phyloP scores from a whole-genome alignment of 2,797 vertebrate genomes.

The Phalloptychus januarius region DNA sequence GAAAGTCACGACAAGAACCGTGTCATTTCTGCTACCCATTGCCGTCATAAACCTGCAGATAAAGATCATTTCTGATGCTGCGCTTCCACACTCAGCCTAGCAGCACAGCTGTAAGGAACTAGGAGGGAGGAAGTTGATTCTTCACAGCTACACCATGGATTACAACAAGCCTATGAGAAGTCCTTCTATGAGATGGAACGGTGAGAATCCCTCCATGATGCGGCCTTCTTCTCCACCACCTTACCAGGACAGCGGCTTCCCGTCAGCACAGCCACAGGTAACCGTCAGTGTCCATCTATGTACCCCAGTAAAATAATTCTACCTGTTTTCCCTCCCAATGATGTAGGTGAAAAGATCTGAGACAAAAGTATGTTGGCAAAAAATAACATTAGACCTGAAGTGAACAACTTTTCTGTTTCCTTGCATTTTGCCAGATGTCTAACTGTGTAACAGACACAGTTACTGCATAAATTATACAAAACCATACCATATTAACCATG shows the following conservation, averaged over 20 bases:
- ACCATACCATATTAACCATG: too few relatives aligned
- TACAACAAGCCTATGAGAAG: constrained; percentile 30
- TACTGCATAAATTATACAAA: too few relatives aligned
- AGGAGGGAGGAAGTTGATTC: neutral
- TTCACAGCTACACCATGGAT: constrained; percentile 58
- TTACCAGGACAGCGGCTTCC: constrained; percentile 29
- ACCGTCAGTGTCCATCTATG: neutral
- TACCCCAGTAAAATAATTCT: neutral
- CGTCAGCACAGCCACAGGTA: constrained; percentile 27
- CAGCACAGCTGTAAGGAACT: neutral
- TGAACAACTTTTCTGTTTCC: too few relatives aligned
- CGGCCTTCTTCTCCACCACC: constrained; percentile 52
- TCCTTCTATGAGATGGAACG: constrained; percentile 31
- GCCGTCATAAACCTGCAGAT: neutral
- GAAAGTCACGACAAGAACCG: neutral
- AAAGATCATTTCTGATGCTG: neutral
- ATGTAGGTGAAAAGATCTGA: neutral
- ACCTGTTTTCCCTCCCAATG: neutral
- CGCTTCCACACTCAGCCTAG: neutral
- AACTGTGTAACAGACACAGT: too few relatives aligned
- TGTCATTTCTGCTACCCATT: neutral
- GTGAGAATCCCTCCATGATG: constrained; percentile 54
- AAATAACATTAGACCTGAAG: neutral
- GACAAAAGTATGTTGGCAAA: neutral
- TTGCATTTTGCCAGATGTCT: too few relatives aligned